Conservation (phyloP, 2,888 invertebrate species). For the Flexamia atlantica region DNA sequence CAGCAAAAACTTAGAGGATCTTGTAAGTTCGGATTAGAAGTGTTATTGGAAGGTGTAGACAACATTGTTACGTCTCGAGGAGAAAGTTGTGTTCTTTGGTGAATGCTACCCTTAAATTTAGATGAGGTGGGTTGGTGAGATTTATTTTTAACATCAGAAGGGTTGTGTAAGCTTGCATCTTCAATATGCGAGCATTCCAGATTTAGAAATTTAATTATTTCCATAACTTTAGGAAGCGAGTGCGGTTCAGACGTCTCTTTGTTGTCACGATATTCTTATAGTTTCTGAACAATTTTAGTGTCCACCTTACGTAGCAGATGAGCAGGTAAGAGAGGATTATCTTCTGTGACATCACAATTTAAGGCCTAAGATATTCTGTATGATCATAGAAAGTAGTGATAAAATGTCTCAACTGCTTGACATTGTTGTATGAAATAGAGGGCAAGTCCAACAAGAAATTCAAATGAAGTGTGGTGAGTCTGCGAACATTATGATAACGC, state of each 20-base stretch:
- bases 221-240: neutral
- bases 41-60: neutral
- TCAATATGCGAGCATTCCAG: neutral
- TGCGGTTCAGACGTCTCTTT: neutral
- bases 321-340: constrained; percentile 16
- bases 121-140: neutral
- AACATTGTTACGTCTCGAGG: neutral
- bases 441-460: too few species aligned
- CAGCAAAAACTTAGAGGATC: neutral
- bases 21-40: neutral
- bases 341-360: neutral
- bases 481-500: too few species aligned
- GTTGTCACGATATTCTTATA: neutral
- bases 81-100: neutral
- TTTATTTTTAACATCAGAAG: neutral
- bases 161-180: constrained; percentile 11
- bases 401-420: neutral
- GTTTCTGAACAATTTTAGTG: neutral
- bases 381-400: constrained; percentile 9
- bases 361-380: neutral
- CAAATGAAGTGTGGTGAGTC: too few species aligned
- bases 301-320: neutral
- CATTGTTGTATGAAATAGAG: neutral
- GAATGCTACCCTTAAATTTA: neutral
- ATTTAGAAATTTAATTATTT: constrained; percentile 20